A percentile compares a stretch with the other conserved stretches of the same genome.
Evolutionary conservation across 1,140 invertebrate genomes (phyloP).

Genomic region (Drosophila miranda): DNA sequence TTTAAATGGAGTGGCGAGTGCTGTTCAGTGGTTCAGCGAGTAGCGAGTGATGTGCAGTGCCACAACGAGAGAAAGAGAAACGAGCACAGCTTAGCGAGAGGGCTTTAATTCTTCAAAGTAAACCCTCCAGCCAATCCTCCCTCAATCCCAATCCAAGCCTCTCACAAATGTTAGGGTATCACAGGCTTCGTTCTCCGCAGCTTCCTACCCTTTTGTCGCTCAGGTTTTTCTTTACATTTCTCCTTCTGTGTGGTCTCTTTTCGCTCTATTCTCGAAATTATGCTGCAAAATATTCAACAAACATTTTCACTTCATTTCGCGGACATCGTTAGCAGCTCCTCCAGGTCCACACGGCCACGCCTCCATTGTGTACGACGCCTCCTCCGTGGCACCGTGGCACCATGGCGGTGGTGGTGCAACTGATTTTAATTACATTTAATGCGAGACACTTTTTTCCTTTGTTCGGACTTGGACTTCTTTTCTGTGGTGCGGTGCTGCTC

Average conservation of each 20-base stretch:
- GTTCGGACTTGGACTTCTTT: background rate
- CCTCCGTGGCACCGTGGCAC: background rate
- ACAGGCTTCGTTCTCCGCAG: too few relatives aligned
- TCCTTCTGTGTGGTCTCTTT: background rate
- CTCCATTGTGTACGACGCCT: too few relatives aligned
- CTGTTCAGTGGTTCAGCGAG: too few relatives aligned
- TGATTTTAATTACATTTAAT: slow-evolving; percentile 66
- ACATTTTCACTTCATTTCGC: slow-evolving; percentile 64
- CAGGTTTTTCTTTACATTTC: slow-evolving; percentile 16
- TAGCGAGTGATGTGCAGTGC: too few relatives aligned
- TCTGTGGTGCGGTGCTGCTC: background rate
- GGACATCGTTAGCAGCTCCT: slow-evolving; percentile 35
- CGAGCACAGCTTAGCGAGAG: too few relatives aligned
- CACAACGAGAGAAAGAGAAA: too few relatives aligned
- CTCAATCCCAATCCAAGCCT: too few relatives aligned
- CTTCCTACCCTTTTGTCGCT: background rate
- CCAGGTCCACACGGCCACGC: slow-evolving; percentile 1
- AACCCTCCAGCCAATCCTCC: too few relatives aligned
- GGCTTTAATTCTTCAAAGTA: too few relatives aligned
- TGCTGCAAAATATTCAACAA: slow-evolving; percentile 56
- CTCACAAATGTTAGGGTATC: too few relatives aligned
- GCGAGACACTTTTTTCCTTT: slow-evolving; percentile 26
- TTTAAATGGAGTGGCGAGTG: background rate
- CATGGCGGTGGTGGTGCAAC: slow-evolving; percentile 30
- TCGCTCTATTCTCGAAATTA: slow-evolving; percentile 34